These are phyloP conservation scores for Augochlorella aurata DNA, from an alignment of 2,888 invertebrate species.

Conservation along the genomic window DNA sequence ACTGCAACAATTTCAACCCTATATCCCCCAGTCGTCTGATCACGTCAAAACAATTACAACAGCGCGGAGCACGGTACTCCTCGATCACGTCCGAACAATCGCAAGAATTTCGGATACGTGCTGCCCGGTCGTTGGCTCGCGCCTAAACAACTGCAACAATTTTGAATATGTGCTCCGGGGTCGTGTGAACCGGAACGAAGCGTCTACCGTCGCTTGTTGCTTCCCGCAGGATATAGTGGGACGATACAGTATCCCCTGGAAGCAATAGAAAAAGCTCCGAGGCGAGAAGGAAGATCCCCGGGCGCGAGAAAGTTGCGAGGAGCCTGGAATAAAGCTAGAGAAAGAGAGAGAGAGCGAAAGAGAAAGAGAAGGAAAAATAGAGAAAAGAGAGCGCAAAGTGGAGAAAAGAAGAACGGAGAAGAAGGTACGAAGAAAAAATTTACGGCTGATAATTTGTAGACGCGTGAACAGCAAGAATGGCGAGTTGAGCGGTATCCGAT, in stretches of 20 bases:
- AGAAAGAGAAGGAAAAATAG: not conserved
- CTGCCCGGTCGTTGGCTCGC: too few relatives aligned
- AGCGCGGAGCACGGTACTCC: too few relatives aligned
- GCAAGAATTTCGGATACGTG: too few relatives aligned
- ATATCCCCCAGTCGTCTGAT: too few relatives aligned
- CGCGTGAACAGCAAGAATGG: constrained; percentile 22
- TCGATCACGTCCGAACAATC: too few relatives aligned
- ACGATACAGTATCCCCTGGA: not conserved
- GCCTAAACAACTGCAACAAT: too few relatives aligned
- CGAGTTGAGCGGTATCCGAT: constrained; percentile 25
- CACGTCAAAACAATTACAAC: too few relatives aligned
- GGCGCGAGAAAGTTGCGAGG: not conserved
- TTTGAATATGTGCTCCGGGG: too few relatives aligned
- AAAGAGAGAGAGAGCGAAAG: not conserved
- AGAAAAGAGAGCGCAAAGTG: not conserved
- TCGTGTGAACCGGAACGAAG: not conserved
- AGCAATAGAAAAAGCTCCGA: not conserved
- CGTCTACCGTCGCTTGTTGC: constrained; percentile 2
- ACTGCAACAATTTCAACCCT: too few relatives aligned
- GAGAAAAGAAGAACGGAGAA: not conserved
- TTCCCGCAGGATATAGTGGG: constrained; percentile 1
- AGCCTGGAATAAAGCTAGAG: too few relatives aligned
- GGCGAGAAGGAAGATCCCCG: not conserved
- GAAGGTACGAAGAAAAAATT: not conserved
- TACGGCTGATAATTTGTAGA: constrained; percentile 39